Evolutionary conservation across 2,113 vertebrate genomes (phyloP), one percentile per base, ranked within the genome.

Genomic region (Vulpes ferrilata): DNA sequence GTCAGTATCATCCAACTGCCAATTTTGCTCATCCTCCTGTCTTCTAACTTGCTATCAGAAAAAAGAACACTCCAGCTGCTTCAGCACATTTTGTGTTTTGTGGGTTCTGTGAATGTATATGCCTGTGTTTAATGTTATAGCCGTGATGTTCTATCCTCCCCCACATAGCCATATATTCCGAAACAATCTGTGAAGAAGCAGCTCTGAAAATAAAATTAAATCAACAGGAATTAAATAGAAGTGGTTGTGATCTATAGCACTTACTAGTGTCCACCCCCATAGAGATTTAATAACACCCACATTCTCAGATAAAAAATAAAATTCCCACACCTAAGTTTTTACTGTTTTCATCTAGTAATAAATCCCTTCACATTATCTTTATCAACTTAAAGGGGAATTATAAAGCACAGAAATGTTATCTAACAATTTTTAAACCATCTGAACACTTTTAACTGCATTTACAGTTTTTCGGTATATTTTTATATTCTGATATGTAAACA

Each of bases 131-230:
- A 98, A 96, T 93, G 93, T 90, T 85, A 60, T 25, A 95, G 59
- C n/a, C 8, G 5, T 96, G 53, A 35, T 87, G 7, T 93, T 64
- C 51, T 62, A 25, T 87, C 94, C 30, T 82, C 48, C 93, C 11
- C 80, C 80, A 74, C 2, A 60, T 13, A 95, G 67, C 17, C 73
- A 88, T 96, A 57, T 95, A 96, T 97, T 96, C 96, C 79, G 89
- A 96, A 95, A 92, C 78, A 96, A 93, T 83, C 92, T 97, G 83
- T 85, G 79, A 98, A 96, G 69, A 38, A 95, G 30, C 57, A 85
- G 11, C 53, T 96, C 48, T 96, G 76, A 88, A 96, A 85, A 95
- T 83, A 93, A 97, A 97, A 88, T 87, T 60, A 87, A 90, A 93
- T 95, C 43, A 85, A 85, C 71, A 94, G 22, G 30, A 97, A 97